Evolutionary conservation across 1,140 invertebrate genomes (phyloP).

Genomic region (Harlomillsia oculata): DNA sequence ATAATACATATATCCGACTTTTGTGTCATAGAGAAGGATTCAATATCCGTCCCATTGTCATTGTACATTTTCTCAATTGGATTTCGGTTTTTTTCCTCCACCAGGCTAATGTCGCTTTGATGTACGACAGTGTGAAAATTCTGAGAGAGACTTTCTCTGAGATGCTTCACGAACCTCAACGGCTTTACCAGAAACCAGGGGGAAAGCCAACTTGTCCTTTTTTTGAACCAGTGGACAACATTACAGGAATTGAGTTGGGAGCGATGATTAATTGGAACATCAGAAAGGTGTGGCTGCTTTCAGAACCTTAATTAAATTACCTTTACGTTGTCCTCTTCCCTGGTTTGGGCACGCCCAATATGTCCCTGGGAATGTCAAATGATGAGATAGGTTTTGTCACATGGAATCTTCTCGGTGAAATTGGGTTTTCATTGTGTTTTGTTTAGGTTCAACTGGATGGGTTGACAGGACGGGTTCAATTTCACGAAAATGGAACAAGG

Average conservation of each 20-base stretch:
- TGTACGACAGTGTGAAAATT: slow-evolving; percentile 85
- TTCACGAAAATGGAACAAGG: slow-evolving; percentile 70
- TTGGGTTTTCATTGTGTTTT: too few species aligned
- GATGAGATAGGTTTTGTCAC: too few species aligned
- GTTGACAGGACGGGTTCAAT: slow-evolving; percentile 76
- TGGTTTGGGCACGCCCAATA: too few species aligned
- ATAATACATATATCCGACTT: not conserved
- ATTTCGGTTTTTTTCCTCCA: not conserved
- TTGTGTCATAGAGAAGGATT: not conserved
- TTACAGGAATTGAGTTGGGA: too few species aligned
- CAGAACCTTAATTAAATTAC: too few species aligned
- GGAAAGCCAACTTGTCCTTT: not conserved
- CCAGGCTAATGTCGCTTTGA: slow-evolving; percentile 53
- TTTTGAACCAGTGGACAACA: too few species aligned
- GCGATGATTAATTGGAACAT: slow-evolving; percentile 73
- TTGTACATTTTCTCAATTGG: not conserved
- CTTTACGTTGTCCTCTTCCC: too few species aligned
- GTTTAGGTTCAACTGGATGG: slow-evolving; percentile 78
- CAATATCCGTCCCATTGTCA: too few species aligned
- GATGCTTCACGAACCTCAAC: slow-evolving; percentile 54
- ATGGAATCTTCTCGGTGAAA: too few species aligned
- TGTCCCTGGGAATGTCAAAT: too few species aligned
- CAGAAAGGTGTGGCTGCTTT: slow-evolving; percentile 79
- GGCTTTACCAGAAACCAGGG: not conserved
- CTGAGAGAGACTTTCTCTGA: slow-evolving; percentile 80